These are phyloP conservation scores for Apolygus lucorum DNA, from an alignment of 1,140 invertebrate species.

Conservation along the genomic window DNA sequence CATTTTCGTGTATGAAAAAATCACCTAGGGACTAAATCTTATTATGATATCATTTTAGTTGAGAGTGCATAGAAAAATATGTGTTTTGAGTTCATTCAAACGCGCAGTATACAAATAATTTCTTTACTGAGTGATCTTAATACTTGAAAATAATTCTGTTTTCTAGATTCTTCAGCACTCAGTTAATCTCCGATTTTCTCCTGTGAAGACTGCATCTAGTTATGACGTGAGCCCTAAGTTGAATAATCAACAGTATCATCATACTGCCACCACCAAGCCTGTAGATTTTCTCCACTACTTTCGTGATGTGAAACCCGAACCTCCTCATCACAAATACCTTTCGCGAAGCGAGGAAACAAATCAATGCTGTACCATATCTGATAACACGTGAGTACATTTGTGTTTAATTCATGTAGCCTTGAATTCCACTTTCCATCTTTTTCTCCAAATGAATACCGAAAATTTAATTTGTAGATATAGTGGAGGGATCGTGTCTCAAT, in stretches of 20 bases:
- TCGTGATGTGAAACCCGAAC: slow-evolving; percentile 40
- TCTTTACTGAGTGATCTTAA: too few relatives aligned
- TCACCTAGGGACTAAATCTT: too few relatives aligned
- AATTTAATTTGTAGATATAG: slow-evolving; percentile 38
- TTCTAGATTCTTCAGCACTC: slow-evolving; percentile 28
- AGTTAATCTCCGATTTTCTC: slow-evolving; percentile 21
- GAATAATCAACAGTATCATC: slow-evolving; percentile 23
- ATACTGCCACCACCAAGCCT: slow-evolving; percentile 21
- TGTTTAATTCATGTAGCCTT: background rate
- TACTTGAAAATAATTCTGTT: too few relatives aligned
- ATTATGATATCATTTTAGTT: too few relatives aligned
- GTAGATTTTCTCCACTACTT: slow-evolving; percentile 25
- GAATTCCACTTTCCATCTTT: too few relatives aligned
- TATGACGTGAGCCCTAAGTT: slow-evolving; percentile 15
- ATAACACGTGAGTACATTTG: slow-evolving; percentile 20
- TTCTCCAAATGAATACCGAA: background rate
- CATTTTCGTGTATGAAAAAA: too few relatives aligned
- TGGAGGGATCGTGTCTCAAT: slow-evolving; percentile 44
- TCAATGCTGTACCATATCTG: slow-evolving; percentile 22
- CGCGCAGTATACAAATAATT: too few relatives aligned
- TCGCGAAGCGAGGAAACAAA: slow-evolving; percentile 13
- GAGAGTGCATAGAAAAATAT: too few relatives aligned
- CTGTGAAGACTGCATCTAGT: slow-evolving; percentile 17
- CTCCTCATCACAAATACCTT: slow-evolving; percentile 37
- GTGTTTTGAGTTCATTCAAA: too few relatives aligned